A percentile compares a stretch with the other conserved stretches of the same genome.
phyloP scores from a whole-genome alignment of 1,140 invertebrate species.

The Drosophila lowei region DNA sequence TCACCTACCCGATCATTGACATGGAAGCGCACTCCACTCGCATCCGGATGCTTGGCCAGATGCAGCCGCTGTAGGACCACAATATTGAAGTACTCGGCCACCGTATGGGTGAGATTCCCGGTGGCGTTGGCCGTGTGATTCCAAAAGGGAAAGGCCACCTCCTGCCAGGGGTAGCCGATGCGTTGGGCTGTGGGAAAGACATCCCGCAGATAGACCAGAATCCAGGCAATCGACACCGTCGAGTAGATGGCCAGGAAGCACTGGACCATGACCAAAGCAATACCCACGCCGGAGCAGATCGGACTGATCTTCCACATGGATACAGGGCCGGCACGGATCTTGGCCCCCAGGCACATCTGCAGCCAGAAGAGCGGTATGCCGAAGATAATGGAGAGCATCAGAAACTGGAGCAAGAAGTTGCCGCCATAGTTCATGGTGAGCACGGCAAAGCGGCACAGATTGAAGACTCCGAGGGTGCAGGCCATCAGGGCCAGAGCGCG shows the following conservation, averaged over 20 bases:
- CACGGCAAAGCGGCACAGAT: slow-evolving; percentile 94
- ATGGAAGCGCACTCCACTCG: slow-evolving; percentile 63
- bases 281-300: slow-evolving; percentile 94
- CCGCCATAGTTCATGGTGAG: slow-evolving; percentile 94
- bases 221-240: slow-evolving; percentile 93
- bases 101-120: slow-evolving; percentile 89
- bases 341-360: slow-evolving; percentile 93
- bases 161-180: slow-evolving; percentile 90
- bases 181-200: slow-evolving; percentile 93
- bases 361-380: slow-evolving; percentile 94
- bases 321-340: slow-evolving; percentile 91
- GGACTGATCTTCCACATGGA: slow-evolving; percentile 97
- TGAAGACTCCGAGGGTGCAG: slow-evolving; percentile 93
- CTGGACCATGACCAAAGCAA: slow-evolving; percentile 91
- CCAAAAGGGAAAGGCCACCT: slow-evolving; percentile 87
- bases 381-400: slow-evolving; percentile 91
- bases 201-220: slow-evolving; percentile 94
- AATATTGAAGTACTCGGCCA: slow-evolving; percentile 92
- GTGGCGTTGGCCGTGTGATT: slow-evolving; percentile 72
- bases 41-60: slow-evolving; percentile 84
- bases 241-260: slow-evolving; percentile 93
- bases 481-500: slow-evolving; percentile 91
- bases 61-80: slow-evolving; percentile 90
- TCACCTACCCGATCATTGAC: slow-evolving; percentile 79
- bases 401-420: slow-evolving; percentile 95